Evolutionary conservation across 2,113 vertebrate species (phyloP).

Genomic region (Mola mola): DNA sequence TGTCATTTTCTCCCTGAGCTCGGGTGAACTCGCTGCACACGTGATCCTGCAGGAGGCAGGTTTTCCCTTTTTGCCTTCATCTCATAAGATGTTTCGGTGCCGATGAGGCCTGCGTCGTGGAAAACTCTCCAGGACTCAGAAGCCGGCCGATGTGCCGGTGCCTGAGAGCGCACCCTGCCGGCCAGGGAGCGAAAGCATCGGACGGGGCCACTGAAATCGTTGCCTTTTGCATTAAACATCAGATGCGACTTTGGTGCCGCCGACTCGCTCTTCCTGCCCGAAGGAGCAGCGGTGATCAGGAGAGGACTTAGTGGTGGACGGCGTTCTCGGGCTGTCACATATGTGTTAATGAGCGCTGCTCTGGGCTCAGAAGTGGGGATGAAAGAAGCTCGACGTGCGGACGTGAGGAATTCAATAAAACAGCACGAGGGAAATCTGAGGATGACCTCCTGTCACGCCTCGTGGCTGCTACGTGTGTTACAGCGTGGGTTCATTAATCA

Average conservation of each 20-base stretch:
- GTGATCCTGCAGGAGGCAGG: too few relatives aligned
- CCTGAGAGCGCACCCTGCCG: conserved; percentile 1
- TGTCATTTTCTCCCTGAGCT: too few relatives aligned
- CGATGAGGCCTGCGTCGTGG: too few relatives aligned
- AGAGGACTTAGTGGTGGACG: not conserved
- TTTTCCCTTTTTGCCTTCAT: too few relatives aligned
- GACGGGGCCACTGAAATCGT: not conserved
- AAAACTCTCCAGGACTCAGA: too few relatives aligned
- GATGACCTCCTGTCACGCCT: not conserved
- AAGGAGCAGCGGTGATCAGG: conserved; percentile 12
- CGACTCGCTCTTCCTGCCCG: not conserved
- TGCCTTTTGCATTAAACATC: conserved; percentile 32
- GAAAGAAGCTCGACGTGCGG: conserved; percentile 11
- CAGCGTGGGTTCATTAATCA: not conserved
- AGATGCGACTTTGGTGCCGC: conserved; percentile 25
- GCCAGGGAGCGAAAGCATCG: conserved; percentile 7
- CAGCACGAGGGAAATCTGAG: too few relatives aligned
- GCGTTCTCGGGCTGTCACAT: not conserved
- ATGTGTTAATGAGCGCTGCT: conserved; percentile 1
- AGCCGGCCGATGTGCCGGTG: not conserved
- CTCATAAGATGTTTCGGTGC: too few relatives aligned
- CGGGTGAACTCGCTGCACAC: too few relatives aligned
- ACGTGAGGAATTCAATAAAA: too few relatives aligned
- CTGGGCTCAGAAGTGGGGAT: conserved; percentile 17
- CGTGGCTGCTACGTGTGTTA: not conserved